Evolutionary conservation across 2,888 invertebrate genomes (phyloP), one percentile per base, ranked within the genome.

Genomic region (Lydus trimaculatus): DNA sequence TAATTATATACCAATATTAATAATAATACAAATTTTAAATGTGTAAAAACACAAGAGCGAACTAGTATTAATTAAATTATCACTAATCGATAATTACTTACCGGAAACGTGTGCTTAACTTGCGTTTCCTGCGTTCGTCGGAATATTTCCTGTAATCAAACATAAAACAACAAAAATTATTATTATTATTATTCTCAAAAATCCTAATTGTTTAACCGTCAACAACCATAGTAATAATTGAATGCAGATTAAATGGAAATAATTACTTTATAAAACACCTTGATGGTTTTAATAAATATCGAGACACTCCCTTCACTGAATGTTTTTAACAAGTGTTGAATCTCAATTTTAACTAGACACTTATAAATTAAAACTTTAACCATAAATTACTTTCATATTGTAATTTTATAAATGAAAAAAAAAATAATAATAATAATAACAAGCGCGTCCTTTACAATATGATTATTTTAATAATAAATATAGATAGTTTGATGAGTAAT

Each of bases 41-140:
- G 36, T 36, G 11, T 13, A 36, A 36, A 11, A 36, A 36, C 13
- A n/a, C 43, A 17, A 43, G 33, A 33, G 17, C 11, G 15, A 39
- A 8, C n/a, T n/a, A 15, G 3, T 39, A 39, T n/a, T 43, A 17
- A 43, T 43, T 43, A n/a, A 43, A 43, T 43, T 43, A 43, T 43
- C 43, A 43, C 17, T 31, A 63, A 67, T 56, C 63, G 66, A 17
- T 72, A 75, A 76, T 75, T 75, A 81, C 83, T 83, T 78, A 84
- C 84, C 84, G 84, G 84, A 84, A 83, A 84, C 79, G 81, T 84
- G 79, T 81, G 83, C 78, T 84, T 84, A 78, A 78, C 80, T 81
- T 81, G 83, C 76, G 83, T 78, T 84, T 84, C 84, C 84, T 82
- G 84, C 80, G 81, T 75, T 81, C 83, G 81, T 77, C 84, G 83